Evolutionary conservation across 2,113 vertebrate genomes (phyloP).

Genomic region (Xyliphius kryptos): DNA sequence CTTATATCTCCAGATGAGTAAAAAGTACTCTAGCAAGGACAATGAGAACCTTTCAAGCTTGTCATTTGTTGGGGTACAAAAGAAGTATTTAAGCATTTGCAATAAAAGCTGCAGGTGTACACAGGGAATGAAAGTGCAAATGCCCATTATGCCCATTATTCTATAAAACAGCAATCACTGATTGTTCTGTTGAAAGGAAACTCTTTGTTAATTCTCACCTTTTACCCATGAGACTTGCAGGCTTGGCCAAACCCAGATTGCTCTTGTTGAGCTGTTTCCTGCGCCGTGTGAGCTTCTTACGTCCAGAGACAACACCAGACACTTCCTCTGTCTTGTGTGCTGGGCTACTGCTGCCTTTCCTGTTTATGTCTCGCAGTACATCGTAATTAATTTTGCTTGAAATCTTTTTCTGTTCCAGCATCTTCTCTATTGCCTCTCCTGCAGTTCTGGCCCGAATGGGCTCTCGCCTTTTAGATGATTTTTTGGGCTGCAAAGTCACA

Average conservation of each 20-base stretch:
- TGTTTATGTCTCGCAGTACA: conserved; percentile 85
- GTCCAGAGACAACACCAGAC: conserved; percentile 31
- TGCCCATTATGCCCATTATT: too few relatives aligned
- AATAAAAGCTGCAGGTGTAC: too few relatives aligned
- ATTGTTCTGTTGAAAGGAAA: too few relatives aligned
- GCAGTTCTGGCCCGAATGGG: conserved; percentile 82
- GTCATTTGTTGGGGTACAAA: too few relatives aligned
- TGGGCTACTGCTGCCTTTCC: conserved; percentile 55
- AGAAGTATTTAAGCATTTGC: too few relatives aligned
- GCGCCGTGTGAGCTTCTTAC: conserved; percentile 67
- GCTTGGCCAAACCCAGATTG: conserved; percentile 53
- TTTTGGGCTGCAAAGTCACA: conserved; percentile 73
- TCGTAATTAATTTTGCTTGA: conserved; percentile 98
- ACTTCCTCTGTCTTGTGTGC: conserved; percentile 43
- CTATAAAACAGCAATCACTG: too few relatives aligned
- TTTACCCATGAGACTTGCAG: conserved; percentile 72
- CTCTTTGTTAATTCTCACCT: conserved; percentile 61
- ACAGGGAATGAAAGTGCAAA: too few relatives aligned
- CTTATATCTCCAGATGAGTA: too few relatives aligned
- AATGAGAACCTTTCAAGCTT: too few relatives aligned
- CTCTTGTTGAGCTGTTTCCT: conserved; percentile 59
- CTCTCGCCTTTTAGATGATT: conserved; percentile 78
- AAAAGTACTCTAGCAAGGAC: too few relatives aligned
- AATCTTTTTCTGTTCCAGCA: conserved; percentile 97
- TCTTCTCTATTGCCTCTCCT: conserved; percentile 93